A percentile compares a stretch with the other conserved stretches of the same genome.
phyloP scores from a whole-genome alignment of 1,140 invertebrate species.

The Nebria ingens region DNA sequence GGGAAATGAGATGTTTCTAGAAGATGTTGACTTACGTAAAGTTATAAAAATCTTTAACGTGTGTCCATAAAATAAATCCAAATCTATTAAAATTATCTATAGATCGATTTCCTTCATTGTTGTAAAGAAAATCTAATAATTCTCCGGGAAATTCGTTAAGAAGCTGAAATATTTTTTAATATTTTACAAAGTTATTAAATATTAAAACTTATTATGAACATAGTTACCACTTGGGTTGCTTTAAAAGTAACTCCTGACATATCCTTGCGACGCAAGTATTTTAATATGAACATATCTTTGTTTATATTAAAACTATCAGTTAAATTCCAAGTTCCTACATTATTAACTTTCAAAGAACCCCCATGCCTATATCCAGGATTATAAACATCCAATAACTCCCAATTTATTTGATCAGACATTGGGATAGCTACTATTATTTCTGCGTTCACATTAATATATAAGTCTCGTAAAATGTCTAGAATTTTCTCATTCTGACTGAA shows the following conservation, averaged over 20 bases:
- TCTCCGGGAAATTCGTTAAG: constrained; percentile 39
- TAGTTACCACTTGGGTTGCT: constrained; percentile 36
- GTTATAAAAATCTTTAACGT: constrained; percentile 50
- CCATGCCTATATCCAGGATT: constrained; percentile 39
- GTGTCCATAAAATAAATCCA: constrained; percentile 44
- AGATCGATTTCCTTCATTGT: constrained; percentile 34
- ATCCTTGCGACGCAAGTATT: constrained; percentile 35
- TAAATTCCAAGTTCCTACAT: constrained; percentile 34
- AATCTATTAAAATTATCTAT: constrained; percentile 51
- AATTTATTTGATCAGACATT: neutral
- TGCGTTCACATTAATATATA: neutral
- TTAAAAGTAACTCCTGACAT: constrained; percentile 37
- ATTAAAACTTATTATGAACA: constrained; percentile 11
- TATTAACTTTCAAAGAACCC: constrained; percentile 35
- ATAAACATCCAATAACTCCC: neutral
- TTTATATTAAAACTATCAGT: constrained; percentile 27
- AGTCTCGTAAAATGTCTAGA: neutral
- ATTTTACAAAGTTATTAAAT: constrained; percentile 3
- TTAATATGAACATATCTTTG: constrained; percentile 33
- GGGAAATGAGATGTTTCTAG: neutral
- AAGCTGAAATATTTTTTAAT: constrained; percentile 28
- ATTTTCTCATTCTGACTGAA: neutral
- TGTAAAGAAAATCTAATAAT: constrained; percentile 42
- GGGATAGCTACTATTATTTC: neutral
- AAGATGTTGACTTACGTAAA: constrained; percentile 38